Evolutionary conservation across 2,113 vertebrate species (phyloP), one percentile per base, ranked within the genome.

Genomic region (Sitta europaea): DNA sequence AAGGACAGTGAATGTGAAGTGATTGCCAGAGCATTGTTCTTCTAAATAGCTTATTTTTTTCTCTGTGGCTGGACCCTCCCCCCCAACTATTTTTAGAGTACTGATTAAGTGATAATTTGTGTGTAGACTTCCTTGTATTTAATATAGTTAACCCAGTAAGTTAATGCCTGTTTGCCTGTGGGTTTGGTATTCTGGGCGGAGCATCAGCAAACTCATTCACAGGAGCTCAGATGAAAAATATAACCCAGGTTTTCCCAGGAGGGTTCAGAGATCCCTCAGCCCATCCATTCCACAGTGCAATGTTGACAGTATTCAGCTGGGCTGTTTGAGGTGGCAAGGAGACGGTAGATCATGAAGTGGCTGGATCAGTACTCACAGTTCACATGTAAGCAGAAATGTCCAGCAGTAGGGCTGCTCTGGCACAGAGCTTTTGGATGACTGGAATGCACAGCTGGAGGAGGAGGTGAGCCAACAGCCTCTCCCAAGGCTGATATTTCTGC

Each of bases 21-120:
- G 70, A 73, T 70, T 93, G 84, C 84, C 86, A 91, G 87, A 93
- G 54, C 61, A 90, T 85, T 94, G 77, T 95, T 94, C 57, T 89
- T 89, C 38, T 70, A 31, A 89, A 79, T 36, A 76, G 54, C 50
- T 89, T 92, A 17, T 68, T 94, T 89, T 94, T 89, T 94, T 68
- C 45, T 86, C 25, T 75, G 40, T 82, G 74, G 31, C 24, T 81
- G 23, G n/a, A 75, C 68, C 21, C 12, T 38, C 5, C 29, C 35
- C 10, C 5, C 2, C 5, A 48, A 0, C 35, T 91, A 85, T 91
- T 87, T 87, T 85, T 97, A 78, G 84, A 81, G 18, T 45, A 40
- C 51, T 67, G 61, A 80, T 92, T 50, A 88, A 77, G 43, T 63
- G 73, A 58, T 84, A 54, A 72, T 82, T 84, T 55, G 16, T 73